Conservation (phyloP, 2,113 vertebrate species). For the Dromas ardeola region DNA sequence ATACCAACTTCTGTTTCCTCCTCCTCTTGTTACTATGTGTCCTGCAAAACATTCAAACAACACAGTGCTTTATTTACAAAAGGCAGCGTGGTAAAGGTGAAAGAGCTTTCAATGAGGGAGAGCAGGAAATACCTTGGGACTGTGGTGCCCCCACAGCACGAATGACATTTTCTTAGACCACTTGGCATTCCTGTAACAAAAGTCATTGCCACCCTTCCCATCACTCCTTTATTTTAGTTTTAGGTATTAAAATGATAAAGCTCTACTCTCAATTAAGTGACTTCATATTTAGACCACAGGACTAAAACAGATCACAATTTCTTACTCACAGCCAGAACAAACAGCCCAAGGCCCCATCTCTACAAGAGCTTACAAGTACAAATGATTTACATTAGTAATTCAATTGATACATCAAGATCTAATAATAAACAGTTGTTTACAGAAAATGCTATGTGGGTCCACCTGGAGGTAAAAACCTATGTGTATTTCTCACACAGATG, state of each 20-base stretch:
- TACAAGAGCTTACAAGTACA: not conserved
- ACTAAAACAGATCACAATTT: not conserved
- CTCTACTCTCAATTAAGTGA: not conserved
- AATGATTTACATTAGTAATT: not conserved
- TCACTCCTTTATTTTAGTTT: not conserved
- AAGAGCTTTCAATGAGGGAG: not conserved
- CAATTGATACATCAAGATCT: not conserved
- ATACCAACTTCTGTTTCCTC: not conserved
- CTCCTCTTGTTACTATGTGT: conserved; percentile 1
- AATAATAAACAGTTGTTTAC: not conserved
- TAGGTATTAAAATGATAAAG: not conserved
- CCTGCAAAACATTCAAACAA: conserved; percentile 9
- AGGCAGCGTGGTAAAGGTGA: not conserved
- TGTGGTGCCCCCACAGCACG: not conserved
- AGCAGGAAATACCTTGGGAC: not conserved
- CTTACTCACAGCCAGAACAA: not conserved
- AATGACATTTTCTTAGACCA: not conserved
- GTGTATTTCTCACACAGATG: not conserved
- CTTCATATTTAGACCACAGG: not conserved
- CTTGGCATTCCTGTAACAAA: not conserved
- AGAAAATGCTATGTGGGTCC: not conserved
- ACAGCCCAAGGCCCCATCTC: not conserved
- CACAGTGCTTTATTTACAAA: not conserved
- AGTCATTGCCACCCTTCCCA: not conserved
- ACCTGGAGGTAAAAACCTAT: not conserved